Evolutionary conservation across 2,113 vertebrate genomes (phyloP).

Genomic region (Edolisoma coerulescens): DNA sequence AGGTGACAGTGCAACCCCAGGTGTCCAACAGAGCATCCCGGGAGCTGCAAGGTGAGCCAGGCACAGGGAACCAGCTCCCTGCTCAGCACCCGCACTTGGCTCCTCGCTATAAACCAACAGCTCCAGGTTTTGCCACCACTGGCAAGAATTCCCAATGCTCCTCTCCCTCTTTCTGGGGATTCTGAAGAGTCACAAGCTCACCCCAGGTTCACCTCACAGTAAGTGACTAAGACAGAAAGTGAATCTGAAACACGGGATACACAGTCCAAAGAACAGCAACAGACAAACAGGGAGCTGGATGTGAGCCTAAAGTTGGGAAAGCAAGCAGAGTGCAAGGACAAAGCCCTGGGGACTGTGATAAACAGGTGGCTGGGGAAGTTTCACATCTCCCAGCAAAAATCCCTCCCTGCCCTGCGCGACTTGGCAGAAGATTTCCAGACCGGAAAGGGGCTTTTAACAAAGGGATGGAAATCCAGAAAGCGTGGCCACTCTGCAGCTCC

Average conservation of each 20-base stretch:
- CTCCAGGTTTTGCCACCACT: not conserved
- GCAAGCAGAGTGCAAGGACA: not conserved
- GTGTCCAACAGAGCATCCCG: not conserved
- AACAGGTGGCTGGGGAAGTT: slow-evolving; percentile 6
- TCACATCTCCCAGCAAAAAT: not conserved
- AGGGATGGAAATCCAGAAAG: not conserved
- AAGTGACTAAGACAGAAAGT: not conserved
- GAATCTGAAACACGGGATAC: not conserved
- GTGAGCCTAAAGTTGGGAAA: not conserved
- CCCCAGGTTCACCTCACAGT: not conserved
- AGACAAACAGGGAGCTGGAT: not conserved
- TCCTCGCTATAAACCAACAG: fast-evolving
- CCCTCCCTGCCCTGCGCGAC: not conserved
- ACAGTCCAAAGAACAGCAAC: not conserved
- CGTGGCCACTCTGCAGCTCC: not conserved
- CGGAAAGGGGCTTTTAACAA: not conserved
- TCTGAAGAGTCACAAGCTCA: not conserved
- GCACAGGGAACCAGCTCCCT: not conserved
- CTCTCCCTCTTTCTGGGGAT: not conserved
- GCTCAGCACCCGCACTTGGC: not conserved
- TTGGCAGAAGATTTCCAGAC: not conserved
- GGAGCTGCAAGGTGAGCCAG: not conserved
- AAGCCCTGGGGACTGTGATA: not conserved
- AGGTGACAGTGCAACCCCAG: not conserved
- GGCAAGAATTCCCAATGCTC: not conserved